Evolutionary conservation across 2,888 invertebrate genomes (phyloP).

Genomic region (Agriotes lineatus): DNA sequence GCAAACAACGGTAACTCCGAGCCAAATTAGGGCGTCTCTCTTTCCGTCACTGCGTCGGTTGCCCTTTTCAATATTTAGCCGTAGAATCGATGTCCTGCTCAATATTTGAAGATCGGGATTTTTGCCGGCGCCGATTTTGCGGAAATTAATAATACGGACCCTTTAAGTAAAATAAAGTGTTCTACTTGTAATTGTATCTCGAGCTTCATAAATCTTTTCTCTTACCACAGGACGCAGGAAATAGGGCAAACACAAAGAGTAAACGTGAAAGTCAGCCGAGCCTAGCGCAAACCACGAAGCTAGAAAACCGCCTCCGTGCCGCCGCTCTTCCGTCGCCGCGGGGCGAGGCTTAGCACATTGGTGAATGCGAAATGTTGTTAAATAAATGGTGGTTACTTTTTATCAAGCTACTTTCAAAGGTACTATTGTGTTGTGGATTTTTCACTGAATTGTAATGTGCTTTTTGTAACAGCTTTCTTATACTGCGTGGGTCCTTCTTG

Average conservation of each 20-base stretch:
- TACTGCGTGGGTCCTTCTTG: slow-evolving; percentile 34
- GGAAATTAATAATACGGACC: slow-evolving; percentile 16
- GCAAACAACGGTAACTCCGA: slow-evolving; percentile 17
- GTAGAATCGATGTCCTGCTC: slow-evolving; percentile 17
- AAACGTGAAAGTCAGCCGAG: slow-evolving; percentile 43
- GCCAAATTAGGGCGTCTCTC: slow-evolving; percentile 10
- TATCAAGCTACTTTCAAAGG: slow-evolving; percentile 40
- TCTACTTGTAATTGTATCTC: slow-evolving; percentile 41
- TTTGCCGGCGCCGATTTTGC: neutral
- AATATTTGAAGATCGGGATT: slow-evolving; percentile 21
- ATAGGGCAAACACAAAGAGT: slow-evolving; percentile 42
- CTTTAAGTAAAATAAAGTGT: slow-evolving; percentile 41
- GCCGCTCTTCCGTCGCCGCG: slow-evolving; percentile 1
- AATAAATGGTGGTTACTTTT: slow-evolving; percentile 44
- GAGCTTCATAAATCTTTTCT: slow-evolving; percentile 43
- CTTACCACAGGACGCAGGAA: slow-evolving; percentile 36
- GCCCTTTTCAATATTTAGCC: slow-evolving; percentile 16
- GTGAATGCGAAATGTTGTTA: slow-evolving; percentile 30
- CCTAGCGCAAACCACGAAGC: slow-evolving; percentile 35
- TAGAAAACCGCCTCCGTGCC: slow-evolving; percentile 23
- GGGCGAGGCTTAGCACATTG: slow-evolving; percentile 9
- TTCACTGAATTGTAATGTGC: slow-evolving; percentile 40
- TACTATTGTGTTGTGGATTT: slow-evolving; percentile 39
- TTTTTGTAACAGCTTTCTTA: slow-evolving; percentile 43
- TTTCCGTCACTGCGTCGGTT: slow-evolving; percentile 4